phyloP scores from a whole-genome alignment of 2,797 vertebrate genomes.

The Smutsia gigantea region DNA sequence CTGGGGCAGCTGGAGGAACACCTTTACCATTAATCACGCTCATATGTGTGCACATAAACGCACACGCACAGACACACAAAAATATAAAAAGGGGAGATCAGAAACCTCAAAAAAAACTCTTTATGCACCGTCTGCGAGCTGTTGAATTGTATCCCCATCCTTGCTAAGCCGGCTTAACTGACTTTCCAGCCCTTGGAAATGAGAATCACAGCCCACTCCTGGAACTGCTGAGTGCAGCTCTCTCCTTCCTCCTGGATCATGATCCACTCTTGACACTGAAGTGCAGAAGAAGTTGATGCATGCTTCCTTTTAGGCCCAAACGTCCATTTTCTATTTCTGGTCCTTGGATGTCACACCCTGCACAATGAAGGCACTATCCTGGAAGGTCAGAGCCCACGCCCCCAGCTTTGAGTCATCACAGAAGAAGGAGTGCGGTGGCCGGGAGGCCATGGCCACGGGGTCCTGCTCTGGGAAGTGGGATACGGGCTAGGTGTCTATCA shows the following conservation, averaged over 20 bases:
- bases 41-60: not conserved
- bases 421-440: no score
- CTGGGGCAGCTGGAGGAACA: not conserved
- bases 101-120: not conserved
- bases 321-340: accelerated
- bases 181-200: no score
- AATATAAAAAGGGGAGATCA: not conserved
- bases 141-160: not conserved
- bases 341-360: not conserved
- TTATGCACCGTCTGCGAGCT: not conserved
- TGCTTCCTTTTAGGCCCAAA: not conserved
- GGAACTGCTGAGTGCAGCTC: not conserved
- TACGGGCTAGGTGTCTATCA: accelerated
- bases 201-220: not conserved
- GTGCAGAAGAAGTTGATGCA: not conserved
- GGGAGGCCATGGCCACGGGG: no score
- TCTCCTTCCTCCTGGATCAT: not conserved
- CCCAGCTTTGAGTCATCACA: not conserved
- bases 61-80: not conserved
- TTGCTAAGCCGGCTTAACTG: not conserved
- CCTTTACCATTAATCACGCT: conserved; percentile 24
- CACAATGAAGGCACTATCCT: not conserved
- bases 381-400: not conserved
- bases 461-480: not conserved
- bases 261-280: not conserved